Base-by-base conservation (phyloP, 2,888 invertebrate species). In the Phyto melanocephala region DNA sequence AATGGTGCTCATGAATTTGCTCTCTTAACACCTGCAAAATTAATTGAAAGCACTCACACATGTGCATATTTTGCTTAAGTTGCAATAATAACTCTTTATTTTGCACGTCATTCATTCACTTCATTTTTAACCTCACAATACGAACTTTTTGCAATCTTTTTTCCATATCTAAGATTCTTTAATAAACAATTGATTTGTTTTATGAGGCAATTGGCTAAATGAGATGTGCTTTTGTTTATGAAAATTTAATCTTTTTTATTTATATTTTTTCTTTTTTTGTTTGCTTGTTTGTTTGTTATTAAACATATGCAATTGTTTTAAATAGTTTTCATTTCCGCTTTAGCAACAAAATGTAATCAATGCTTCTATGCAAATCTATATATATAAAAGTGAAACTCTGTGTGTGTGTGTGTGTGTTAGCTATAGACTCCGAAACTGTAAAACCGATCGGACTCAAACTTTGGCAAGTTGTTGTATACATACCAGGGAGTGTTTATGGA, bases 191-290 rank as follows among this genome's bases (percentile, higher is more conserved):
- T 47, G 56, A 58, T 75, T 75, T 65, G 56, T 67, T 67, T 67
- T 76, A 60, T 68, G 13, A 67, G 60, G 67, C 76, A 76, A 20
- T 67, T 76, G 58, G 67, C 58, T 52, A 76, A 67, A 76, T 65
- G 15, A 58, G 15, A 47, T 42, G 7, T 45, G 15, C 8, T 45
- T 47, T 58, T 58, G 15, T 62, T 63, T 63, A 35, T 17, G 45
- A 45, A 35, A 10, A 47, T 47, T 63, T 63, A 33, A 15, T 63
- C 45, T 45, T 28, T 17, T 22, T 60, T 24, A 24, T 42, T 22
- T 60, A 15, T 60, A 40, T 60, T 15, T 24, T 60, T 22, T 40
- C 7, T n/a, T 7, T 58, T 37, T 54, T 33, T 33, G 20, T 15
- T 1, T 54, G 28, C 3, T n/a, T n/a, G n/a, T n/a, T n/a, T 15